These are phyloP conservation scores for Phyllostomus discolor DNA, from an alignment of 2,113 vertebrate genomes.

Conservation along the genomic window DNA sequence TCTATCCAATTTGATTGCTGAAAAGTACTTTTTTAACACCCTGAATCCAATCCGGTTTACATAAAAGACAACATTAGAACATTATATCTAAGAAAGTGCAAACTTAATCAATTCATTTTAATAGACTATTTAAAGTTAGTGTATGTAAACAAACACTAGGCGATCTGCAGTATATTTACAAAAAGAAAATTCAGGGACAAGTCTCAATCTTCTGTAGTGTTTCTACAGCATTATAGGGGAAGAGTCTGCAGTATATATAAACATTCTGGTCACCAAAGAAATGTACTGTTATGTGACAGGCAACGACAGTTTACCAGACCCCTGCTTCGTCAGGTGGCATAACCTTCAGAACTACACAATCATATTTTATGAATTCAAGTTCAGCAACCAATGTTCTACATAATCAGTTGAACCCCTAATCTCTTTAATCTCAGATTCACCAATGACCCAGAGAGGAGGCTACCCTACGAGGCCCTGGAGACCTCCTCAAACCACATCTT, in stretches of 20 bases:
- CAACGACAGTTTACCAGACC: not conserved
- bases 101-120: not conserved
- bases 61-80: not conserved
- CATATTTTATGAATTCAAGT: not conserved
- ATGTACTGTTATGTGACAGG: not conserved
- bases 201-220: not conserved
- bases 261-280: not conserved
- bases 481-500: not conserved
- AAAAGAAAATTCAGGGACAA: not conserved
- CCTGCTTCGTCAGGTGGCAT: not conserved
- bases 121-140: not conserved
- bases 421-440: not conserved
- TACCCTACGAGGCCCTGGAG: not conserved
- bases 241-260: not conserved
- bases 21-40: not conserved
- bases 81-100: not conserved
- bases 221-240: not conserved
- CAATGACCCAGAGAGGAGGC: not conserved
- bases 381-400: not conserved
- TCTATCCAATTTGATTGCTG: not conserved
- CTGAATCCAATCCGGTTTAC: not conserved
- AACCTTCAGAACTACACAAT: not conserved
- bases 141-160: not conserved
- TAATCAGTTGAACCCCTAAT: not conserved
- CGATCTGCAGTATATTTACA: not conserved